Conservation (phyloP, 2,113 vertebrate genomes). For the Acanthisitta chloris region DNA sequence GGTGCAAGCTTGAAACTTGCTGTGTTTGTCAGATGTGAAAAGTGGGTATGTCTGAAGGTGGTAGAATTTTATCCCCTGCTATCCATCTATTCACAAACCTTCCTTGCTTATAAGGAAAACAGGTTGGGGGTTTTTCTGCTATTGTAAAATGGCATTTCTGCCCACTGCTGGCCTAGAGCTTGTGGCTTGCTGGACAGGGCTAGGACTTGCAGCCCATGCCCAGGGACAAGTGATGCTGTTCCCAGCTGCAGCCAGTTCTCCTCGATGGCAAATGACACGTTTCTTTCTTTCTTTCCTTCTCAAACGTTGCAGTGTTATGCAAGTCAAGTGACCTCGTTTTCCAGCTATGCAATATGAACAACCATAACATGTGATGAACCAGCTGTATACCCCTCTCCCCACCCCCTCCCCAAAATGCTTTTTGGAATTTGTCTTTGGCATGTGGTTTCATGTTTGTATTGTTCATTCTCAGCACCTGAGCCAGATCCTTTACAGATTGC, state of each 20-base stretch:
- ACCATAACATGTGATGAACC: slow-evolving; percentile 45
- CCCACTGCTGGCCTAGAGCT: not conserved
- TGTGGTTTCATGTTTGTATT: slow-evolving; percentile 64
- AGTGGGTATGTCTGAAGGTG: not conserved
- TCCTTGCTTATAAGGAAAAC: not conserved
- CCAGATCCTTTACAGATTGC: slow-evolving; percentile 73
- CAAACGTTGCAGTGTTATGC: slow-evolving; percentile 71
- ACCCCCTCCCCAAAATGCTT: not conserved
- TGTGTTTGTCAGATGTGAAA: not conserved
- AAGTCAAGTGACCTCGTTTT: slow-evolving; percentile 80
- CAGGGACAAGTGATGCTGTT: not conserved
- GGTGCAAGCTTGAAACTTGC: not conserved
- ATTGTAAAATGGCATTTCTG: slow-evolving; percentile 35
- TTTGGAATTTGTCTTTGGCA: slow-evolving; percentile 41
- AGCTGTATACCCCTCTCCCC: slow-evolving; percentile 34
- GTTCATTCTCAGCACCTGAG: slow-evolving; percentile 67
- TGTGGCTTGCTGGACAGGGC: not conserved
- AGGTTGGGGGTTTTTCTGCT: not conserved
- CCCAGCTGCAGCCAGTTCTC: slow-evolving; percentile 43
- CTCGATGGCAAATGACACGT: not conserved
- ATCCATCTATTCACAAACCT: not conserved
- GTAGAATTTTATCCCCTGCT: not conserved
- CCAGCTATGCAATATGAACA: slow-evolving; percentile 80
- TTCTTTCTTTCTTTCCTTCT: slow-evolving; percentile 10
- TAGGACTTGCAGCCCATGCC: not conserved